Base-by-base conservation (phyloP, 2,888 invertebrate species). In the Rutpela maculata region DNA sequence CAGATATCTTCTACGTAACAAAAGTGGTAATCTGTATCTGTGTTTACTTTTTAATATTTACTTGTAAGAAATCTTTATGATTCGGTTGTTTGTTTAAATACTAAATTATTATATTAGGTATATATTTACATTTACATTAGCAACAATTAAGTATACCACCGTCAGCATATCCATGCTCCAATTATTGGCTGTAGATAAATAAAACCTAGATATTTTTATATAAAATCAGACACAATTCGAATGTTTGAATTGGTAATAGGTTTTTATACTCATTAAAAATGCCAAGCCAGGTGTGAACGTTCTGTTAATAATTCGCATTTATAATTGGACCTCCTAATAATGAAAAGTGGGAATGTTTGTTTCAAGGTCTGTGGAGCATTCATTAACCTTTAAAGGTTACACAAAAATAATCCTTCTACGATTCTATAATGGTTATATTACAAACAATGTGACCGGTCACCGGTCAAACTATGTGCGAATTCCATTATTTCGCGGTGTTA, bases 331-430 rank as follows among this genome's bases (percentile, higher is more conserved):
- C 82, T 72, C 56, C 80, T 78, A 82, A 81, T 82, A 84, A 82
- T 84, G 80, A 84, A 84, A 76, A 81, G 81, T 83, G 78, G 72
- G 72, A 72, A 72, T 72, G 84, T 84, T 85, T 82, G 82, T 84
- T 88, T 87, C 88, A 89, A 88, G 88, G 89, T 88, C 87, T 87
- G 83, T 86, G 80, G 87, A 87, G 88, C 89, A 89, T 88, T 88
- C 88, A 87, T 88, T 89, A 88, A 89, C 89, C 89, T 89, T 89
- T 88, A 88, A 88, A 88, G 88, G 88, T 88, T 86, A 75, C 75
- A 69, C 72, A 31, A 77, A 73, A 70, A 76, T 68, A 63, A 69
- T 76, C 65, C 63, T 22, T 31, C 38, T 60, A 17, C 63, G 56
- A 57, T 63, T 70, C 55, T 56, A 56, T 66, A 67, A 60, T 35